phyloP scores from a whole-genome alignment of 37 sponge, comb jelly and placozoan species.

The Cliona cf. orientalis region DNA sequence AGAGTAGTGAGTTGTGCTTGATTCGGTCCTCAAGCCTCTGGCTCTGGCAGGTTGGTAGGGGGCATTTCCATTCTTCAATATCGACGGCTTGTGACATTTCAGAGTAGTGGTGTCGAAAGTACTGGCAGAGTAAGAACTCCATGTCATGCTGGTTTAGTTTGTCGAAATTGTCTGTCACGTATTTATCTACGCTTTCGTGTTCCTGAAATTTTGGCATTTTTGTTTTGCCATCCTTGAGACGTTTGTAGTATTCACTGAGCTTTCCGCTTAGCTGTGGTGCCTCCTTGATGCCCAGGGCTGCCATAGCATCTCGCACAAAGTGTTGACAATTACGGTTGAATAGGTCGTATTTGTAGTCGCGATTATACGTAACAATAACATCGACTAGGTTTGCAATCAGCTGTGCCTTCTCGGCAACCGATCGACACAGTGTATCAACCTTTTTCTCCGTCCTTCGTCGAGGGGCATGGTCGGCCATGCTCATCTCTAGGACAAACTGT shows the following conservation, averaged over 20 bases:
- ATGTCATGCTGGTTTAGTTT: slow-evolving; percentile 1
- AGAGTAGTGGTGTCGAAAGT: background rate
- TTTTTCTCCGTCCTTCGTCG: background rate
- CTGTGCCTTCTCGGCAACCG: slow-evolving; percentile 1
- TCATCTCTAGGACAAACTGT: background rate
- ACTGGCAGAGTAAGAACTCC: slow-evolving; percentile 15
- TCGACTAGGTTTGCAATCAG: slow-evolving; percentile 3
- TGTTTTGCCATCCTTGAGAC: background rate
- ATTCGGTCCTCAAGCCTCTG: background rate
- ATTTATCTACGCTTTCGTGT: slow-evolving; percentile 23
- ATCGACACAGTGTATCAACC: slow-evolving; percentile 4
- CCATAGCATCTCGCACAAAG: slow-evolving; percentile 37
- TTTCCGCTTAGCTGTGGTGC: background rate
- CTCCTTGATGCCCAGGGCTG: slow-evolving; percentile 16
- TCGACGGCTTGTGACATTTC: background rate
- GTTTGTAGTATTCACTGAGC: slow-evolving; percentile 1
- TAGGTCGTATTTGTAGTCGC: background rate
- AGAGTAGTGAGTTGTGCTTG: background rate
- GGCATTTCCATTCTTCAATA: background rate
- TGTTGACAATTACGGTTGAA: slow-evolving; percentile 37
- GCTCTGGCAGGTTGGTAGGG: background rate
- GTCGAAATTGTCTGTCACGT: background rate
- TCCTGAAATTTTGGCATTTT: background rate
- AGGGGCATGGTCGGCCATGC: background rate
- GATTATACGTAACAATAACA: slow-evolving; percentile 28